Evolutionary conservation across 2,888 invertebrate species (phyloP).

Genomic region (Drosophila infuscata): DNA sequence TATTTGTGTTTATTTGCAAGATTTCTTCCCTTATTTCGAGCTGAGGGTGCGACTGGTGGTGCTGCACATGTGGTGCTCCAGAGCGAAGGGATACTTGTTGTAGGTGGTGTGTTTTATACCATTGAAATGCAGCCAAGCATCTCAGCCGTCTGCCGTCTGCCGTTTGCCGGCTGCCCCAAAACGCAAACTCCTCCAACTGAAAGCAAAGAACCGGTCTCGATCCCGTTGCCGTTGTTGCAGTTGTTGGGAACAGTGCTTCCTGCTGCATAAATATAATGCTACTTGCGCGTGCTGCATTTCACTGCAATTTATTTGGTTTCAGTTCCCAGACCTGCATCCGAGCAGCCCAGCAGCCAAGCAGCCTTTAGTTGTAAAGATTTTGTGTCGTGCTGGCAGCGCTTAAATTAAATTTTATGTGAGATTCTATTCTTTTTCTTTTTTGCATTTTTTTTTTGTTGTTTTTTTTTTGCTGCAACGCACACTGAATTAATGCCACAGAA

Average conservation of each 20-base stretch:
- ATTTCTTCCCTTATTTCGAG: constrained; percentile 78
- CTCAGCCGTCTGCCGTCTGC: constrained; percentile 48
- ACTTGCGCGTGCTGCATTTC: constrained; percentile 75
- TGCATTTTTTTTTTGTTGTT: not conserved
- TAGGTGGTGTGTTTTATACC: constrained; percentile 59
- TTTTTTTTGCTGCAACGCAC: constrained; percentile 18
- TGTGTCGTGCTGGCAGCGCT: constrained; percentile 44
- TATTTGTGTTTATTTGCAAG: constrained; percentile 79
- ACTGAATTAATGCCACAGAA: constrained; percentile 25
- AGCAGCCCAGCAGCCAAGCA: constrained; percentile 7
- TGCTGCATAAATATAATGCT: constrained; percentile 78
- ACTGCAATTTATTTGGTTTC: constrained; percentile 76
- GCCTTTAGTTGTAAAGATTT: constrained; percentile 47
- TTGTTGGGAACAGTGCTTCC: constrained; percentile 58
- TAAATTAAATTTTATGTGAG: constrained; percentile 61
- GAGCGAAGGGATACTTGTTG: constrained; percentile 45
- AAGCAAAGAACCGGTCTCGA: constrained; percentile 12
- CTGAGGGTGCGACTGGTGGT: constrained; percentile 47
- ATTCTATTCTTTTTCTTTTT: constrained; percentile 18
- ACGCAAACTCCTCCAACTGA: not conserved
- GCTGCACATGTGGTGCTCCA: constrained; percentile 45
- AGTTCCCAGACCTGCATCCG: constrained; percentile 26
- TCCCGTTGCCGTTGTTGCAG: constrained; percentile 28
- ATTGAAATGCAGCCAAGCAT: constrained; percentile 79
- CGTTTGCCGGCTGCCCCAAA: constrained; percentile 29